Evolutionary conservation across 2,113 vertebrate genomes (phyloP).

Genomic region (Petrocephalus zakoni): DNA sequence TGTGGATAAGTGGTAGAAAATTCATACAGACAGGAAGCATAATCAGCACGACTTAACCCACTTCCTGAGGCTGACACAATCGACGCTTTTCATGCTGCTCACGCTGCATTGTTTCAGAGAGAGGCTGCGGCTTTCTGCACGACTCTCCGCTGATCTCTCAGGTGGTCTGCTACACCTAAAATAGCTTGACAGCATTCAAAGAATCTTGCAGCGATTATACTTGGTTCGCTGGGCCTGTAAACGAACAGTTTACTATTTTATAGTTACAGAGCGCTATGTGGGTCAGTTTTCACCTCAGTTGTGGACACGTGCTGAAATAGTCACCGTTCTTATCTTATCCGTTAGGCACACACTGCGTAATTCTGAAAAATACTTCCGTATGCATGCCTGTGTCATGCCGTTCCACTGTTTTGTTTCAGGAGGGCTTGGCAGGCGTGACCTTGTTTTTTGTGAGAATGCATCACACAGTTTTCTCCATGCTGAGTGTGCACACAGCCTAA

Average conservation of each 20-base stretch:
- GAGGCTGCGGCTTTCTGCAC: not conserved
- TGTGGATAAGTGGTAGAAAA: not conserved
- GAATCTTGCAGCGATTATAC: not conserved
- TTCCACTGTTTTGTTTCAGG: not conserved
- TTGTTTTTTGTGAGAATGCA: not conserved
- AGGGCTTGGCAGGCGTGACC: not conserved
- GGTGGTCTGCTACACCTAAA: not conserved
- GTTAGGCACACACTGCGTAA: not conserved
- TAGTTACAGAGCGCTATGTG: not conserved
- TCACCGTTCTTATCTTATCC: not conserved
- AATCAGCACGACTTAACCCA: conserved; percentile 1
- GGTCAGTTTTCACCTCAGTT: not conserved
- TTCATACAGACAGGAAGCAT: conserved; percentile 15
- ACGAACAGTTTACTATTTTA: not conserved
- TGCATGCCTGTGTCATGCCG: not conserved
- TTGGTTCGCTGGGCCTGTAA: not conserved
- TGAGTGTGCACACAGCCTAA: not conserved
- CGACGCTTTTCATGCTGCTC: not conserved
- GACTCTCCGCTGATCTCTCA: not conserved
- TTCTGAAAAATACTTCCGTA: not conserved
- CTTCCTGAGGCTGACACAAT: conserved; percentile 15
- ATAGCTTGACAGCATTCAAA: not conserved
- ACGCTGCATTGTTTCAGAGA: not conserved
- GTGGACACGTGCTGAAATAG: not conserved
- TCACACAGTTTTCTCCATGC: not conserved